These are phyloP conservation scores for Antechinus flavipes DNA, from an alignment of 2,113 vertebrate genomes.

Conservation along the genomic window DNA sequence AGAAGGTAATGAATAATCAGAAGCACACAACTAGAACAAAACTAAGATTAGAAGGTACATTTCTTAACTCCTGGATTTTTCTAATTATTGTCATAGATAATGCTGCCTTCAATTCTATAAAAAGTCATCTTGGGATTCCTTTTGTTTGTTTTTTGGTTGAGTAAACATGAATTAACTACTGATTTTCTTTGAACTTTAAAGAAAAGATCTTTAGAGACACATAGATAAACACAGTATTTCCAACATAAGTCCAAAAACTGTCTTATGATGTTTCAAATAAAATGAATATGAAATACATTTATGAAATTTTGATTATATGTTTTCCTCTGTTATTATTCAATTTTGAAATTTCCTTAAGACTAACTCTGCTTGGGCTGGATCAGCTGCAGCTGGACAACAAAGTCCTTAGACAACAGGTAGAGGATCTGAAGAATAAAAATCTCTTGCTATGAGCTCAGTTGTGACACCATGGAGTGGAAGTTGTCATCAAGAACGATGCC, in stretches of 20 bases:
- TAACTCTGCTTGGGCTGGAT: slow-evolving; percentile 81
- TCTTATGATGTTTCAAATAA: no score
- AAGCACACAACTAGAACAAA: background rate
- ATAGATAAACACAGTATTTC: background rate
- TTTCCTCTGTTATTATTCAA: slow-evolving; percentile 33
- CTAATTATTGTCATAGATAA: background rate
- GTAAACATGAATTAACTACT: background rate
- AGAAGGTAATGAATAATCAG: background rate
- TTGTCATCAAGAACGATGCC: slow-evolving; percentile 89
- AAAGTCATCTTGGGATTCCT: background rate
- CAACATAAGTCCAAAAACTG: background rate
- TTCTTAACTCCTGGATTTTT: background rate
- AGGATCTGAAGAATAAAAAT: slow-evolving; percentile 95
- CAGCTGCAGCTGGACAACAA: slow-evolving; percentile 95
- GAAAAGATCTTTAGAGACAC: background rate
- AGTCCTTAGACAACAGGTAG: slow-evolving; percentile 92
- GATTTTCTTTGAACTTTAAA: background rate
- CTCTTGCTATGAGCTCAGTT: slow-evolving; percentile 92
- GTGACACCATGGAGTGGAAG: slow-evolving; percentile 91
- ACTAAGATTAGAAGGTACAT: background rate
- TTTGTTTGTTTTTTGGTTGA: background rate
- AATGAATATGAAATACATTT: background rate
- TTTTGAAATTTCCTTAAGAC: background rate
- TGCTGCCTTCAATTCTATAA: background rate
- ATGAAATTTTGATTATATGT: slow-evolving; percentile 7